phyloP scores from a whole-genome alignment of 2,888 invertebrate species.

The Polyommatus iphigenia region DNA sequence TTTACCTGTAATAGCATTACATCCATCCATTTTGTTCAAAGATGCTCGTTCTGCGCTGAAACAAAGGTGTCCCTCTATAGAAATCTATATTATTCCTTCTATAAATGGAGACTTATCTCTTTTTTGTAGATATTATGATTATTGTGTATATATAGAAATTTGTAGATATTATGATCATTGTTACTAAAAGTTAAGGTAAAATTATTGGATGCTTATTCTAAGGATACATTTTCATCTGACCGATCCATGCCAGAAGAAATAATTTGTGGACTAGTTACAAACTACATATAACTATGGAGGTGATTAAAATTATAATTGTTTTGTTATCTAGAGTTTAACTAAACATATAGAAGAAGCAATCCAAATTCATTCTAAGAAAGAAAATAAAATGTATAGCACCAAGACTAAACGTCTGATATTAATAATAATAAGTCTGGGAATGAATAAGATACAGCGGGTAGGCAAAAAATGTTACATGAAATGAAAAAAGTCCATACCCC shows the following conservation, averaged over 20 bases:
- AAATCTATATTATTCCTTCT: slow-evolving; percentile 38
- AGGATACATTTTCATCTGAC: not conserved
- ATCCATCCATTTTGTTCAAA: slow-evolving; percentile 77
- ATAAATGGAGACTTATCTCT: not conserved
- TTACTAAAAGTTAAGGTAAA: not conserved
- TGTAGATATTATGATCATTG: not conserved
- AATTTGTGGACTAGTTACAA: not conserved
- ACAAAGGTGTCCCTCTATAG: slow-evolving; percentile 61
- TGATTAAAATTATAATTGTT: not conserved
- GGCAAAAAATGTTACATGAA: not conserved
- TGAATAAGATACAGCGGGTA: not conserved
- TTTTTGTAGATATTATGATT: not conserved
- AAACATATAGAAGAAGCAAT: not conserved
- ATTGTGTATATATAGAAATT: not conserved
- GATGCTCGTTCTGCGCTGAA: slow-evolving; percentile 75
- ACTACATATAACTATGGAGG: not conserved
- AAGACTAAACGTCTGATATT: not conserved
- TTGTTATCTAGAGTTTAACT: not conserved
- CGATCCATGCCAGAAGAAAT: not conserved
- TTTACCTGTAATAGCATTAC: slow-evolving; percentile 62
- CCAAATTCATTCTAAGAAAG: not conserved
- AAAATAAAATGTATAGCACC: not conserved
- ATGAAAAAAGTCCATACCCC: not conserved
- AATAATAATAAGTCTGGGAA: not conserved
- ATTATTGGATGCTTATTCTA: not conserved